Evolutionary conservation across 2,797 vertebrate genomes (phyloP), one percentile per base, ranked within the genome.

Genomic region (Cyclura pinguis): DNA sequence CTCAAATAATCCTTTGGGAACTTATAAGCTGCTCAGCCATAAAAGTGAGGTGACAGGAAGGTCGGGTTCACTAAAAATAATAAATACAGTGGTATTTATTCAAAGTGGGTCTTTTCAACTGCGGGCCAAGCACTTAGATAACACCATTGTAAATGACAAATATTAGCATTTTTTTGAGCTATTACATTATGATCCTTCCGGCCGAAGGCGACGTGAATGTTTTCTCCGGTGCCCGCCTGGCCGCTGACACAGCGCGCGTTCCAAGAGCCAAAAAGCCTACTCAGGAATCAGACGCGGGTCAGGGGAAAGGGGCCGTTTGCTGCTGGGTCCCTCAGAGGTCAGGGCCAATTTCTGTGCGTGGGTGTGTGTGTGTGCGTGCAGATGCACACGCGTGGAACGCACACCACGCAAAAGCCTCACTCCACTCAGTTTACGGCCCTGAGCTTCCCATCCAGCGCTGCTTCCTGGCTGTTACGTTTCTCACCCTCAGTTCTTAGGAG

Each of bases 1-100:
- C 64, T 67, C 96, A 96, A 96, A 97, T 95, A 95, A 97, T 97
- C 97, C 97, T 96, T 96, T 96, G 97, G 97, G 97, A 97, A 97
- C 97, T 96, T 97, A 95, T 96, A 96, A 97, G 97, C 96, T 93
- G 97, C 95, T 38, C 94, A 72, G 96, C 95, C 97, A 97, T 97
- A 97, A 97, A 97, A 96, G 92, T 62, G 95, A 97, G 97, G 97
- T 97, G 97, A 98, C 96, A 95, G 96, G 96, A 95, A 97, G 97
- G 97, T 97, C 97, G 96, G 73, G 96, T 96, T 96, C 97, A 94
- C 95, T 96, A 94, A 96, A 96, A 98, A 98, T 97, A 97, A 98
- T 97, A 97, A 97, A 97, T 97, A 97, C 96, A 94, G 92, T 96
- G 22, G 92, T 97, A 97, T 97, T 97, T 97, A 97, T 97, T 97